Conservation (phyloP, 1,140 invertebrate genomes). For the Gyrodactylus bullatarudis region DNA sequence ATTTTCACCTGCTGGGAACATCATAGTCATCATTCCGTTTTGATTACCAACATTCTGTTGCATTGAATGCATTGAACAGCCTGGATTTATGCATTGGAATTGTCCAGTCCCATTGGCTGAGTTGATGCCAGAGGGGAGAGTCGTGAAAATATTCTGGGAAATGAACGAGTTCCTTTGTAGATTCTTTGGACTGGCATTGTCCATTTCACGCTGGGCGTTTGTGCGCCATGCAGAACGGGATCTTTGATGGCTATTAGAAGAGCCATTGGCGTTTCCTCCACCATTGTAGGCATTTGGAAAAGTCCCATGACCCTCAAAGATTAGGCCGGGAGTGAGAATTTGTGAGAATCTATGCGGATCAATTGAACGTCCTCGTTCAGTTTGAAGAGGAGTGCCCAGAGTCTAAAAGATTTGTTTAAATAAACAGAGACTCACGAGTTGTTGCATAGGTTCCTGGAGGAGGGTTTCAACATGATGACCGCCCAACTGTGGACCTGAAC, state of each 20-base stretch:
- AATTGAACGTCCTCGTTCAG: not conserved
- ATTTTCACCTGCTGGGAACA: too few relatives aligned
- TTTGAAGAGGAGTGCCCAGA: not conserved
- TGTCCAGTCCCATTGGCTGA: too few relatives aligned
- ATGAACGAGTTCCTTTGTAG: not conserved
- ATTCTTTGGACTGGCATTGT: not conserved
- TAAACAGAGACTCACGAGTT: not conserved
- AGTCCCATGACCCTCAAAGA: not conserved
- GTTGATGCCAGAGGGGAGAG: too few relatives aligned
- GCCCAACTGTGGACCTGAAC: too few relatives aligned
- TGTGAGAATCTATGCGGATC: not conserved
- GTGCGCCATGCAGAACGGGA: not conserved
- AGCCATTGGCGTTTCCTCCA: not conserved
- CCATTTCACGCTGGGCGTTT: not conserved
- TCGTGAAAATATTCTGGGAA: too few relatives aligned
- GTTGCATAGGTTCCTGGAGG: not conserved
- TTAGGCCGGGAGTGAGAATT: not conserved
- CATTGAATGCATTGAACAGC: too few relatives aligned
- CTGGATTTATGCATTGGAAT: too few relatives aligned
- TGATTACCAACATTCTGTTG: too few relatives aligned
- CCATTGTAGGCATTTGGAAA: not conserved
- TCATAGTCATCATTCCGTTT: too few relatives aligned
- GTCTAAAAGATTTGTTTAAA: not conserved
- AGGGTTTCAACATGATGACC: not conserved
- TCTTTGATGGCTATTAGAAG: not conserved